Percentiles rank a stretch among this genome's conserved stretches.
These are phyloP conservation scores for Anguilla megastoma DNA, from an alignment of 2,797 vertebrate genomes.

Conservation along the genomic window DNA sequence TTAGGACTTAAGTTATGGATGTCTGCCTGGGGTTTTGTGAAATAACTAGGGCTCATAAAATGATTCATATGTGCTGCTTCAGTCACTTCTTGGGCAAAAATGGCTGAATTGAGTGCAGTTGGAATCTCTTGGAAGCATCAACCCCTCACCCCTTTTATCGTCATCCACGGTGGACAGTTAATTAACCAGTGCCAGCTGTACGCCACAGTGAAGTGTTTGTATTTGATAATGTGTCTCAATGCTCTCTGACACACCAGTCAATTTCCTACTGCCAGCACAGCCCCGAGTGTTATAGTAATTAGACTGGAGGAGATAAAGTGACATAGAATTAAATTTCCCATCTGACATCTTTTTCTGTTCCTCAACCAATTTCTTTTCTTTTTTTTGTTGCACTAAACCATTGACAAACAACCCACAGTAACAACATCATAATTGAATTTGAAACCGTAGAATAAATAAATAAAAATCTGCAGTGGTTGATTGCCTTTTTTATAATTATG, in stretches of 20 bases:
- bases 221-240: slow-evolving; percentile 36
- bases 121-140: background rate
- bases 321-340: slow-evolving; percentile 52
- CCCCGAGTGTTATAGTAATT: slow-evolving; percentile 50
- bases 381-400: background rate
- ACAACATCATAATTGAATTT: slow-evolving; percentile 27
- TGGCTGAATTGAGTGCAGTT: background rate
- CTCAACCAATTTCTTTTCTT: background rate
- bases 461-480: slow-evolving; percentile 23
- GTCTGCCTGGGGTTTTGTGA: background rate
- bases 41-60: slow-evolving; percentile 12
- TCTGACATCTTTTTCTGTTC: slow-evolving; percentile 35
- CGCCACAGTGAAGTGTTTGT: slow-evolving; percentile 34
- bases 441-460: slow-evolving; percentile 16
- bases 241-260: slow-evolving; percentile 50
- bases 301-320: slow-evolving; percentile 59
- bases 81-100: background rate
- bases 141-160: slow-evolving; percentile 24
- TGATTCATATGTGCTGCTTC: background rate
- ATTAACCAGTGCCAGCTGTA: slow-evolving; percentile 44
- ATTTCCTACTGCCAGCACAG: slow-evolving; percentile 57
- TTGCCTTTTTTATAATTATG: slow-evolving; percentile 22
- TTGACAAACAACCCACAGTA: background rate
- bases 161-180: slow-evolving; percentile 41
- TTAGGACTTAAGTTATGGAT: background rate